Evolutionary conservation across 2,113 vertebrate species (phyloP).

Genomic region (Platysternon megacephalum): DNA sequence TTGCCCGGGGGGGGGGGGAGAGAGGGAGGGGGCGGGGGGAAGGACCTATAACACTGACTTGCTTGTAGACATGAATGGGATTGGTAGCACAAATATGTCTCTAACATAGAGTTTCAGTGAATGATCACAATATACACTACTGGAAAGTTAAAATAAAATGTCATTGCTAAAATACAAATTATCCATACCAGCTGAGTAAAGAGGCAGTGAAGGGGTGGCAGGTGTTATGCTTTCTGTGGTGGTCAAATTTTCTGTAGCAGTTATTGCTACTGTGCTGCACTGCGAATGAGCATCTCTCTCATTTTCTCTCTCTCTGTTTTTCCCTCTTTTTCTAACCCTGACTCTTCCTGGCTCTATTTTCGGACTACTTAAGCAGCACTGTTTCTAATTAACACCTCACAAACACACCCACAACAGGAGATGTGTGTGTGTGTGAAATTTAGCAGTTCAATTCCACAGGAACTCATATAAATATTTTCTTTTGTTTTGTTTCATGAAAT

Average conservation of each 20-base stretch:
- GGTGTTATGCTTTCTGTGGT: neutral
- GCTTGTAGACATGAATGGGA: neutral
- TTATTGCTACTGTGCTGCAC: neutral
- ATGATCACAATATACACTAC: neutral
- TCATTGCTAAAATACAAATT: neutral
- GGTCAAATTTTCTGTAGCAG: neutral
- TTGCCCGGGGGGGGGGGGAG: neutral
- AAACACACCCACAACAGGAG: neutral
- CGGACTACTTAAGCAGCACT: neutral
- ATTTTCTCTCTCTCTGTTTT: neutral
- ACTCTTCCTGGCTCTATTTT: neutral
- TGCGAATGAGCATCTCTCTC: neutral
- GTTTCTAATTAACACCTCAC: neutral
- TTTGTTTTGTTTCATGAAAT: neutral
- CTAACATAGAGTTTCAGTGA: neutral
- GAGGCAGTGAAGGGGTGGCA: neutral
- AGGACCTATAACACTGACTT: neutral
- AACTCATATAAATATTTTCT: neutral
- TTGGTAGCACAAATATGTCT: accelerated
- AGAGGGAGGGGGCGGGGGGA: too few relatives aligned
- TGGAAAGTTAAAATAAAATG: neutral
- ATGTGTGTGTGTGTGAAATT: neutral
- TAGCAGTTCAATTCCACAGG: neutral
- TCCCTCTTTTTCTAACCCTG: neutral
- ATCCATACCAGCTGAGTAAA: neutral